Evolutionary conservation across 2,888 invertebrate species (phyloP).

Genomic region (Mesopsocus fuscifrons): DNA sequence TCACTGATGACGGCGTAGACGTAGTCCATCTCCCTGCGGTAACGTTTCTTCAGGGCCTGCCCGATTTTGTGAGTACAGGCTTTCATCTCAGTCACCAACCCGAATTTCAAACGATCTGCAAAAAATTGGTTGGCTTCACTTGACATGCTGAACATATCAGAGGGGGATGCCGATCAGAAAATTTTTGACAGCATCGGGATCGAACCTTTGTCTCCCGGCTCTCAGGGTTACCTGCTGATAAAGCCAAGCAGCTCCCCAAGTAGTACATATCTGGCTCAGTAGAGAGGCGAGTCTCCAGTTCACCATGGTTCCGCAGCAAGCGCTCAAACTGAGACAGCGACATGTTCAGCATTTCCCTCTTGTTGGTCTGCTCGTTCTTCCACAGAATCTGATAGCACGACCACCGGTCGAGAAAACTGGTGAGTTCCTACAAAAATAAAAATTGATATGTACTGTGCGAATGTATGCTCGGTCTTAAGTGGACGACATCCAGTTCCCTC

Average conservation of each 20-base stretch:
- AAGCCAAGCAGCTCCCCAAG: constrained; percentile 53
- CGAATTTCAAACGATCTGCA: constrained; percentile 50
- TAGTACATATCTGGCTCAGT: constrained; percentile 53
- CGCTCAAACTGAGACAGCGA: constrained; percentile 57
- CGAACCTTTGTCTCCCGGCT: too few species aligned
- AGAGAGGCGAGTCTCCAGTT: constrained; percentile 49
- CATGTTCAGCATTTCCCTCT: constrained; percentile 53
- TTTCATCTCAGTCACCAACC: constrained; percentile 64
- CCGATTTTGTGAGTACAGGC: constrained; percentile 62
- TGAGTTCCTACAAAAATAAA: constrained; percentile 45
- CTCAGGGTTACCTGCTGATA: constrained; percentile 67
- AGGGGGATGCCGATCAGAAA: too few species aligned
- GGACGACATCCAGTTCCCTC: too few species aligned
- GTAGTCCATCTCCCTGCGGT: constrained; percentile 81
- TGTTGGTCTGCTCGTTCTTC: constrained; percentile 53
- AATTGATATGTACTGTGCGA: too few species aligned
- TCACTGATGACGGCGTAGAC: constrained; percentile 85
- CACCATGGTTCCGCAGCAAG: constrained; percentile 52
- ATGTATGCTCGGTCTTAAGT: too few species aligned
- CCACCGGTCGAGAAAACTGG: constrained; percentile 66
- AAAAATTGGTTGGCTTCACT: too few species aligned
- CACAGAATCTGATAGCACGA: constrained; percentile 72
- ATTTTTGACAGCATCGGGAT: too few species aligned
- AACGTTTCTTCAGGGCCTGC: constrained; percentile 73
- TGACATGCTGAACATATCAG: too few species aligned